These are phyloP conservation scores for Choreutis nemorana DNA, from an alignment of 2,888 invertebrate genomes.

Conservation along the genomic window DNA sequence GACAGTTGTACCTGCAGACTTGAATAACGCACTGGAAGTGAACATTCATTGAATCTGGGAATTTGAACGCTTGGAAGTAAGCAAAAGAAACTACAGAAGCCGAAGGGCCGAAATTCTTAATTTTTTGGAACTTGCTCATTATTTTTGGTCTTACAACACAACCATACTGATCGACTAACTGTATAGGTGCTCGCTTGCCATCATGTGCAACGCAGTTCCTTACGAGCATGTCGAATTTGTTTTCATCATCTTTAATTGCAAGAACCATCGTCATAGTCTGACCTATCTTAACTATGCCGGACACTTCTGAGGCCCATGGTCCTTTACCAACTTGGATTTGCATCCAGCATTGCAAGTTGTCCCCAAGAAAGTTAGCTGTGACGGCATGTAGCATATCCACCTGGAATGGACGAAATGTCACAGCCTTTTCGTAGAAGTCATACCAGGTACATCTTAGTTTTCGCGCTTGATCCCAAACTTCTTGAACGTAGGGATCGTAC, in stretches of 20 bases:
- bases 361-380: slow-evolving; percentile 94
- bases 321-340: slow-evolving; percentile 96
- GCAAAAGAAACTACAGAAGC: slow-evolving; percentile 95
- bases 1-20: slow-evolving; percentile 92
- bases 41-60: slow-evolving; percentile 96
- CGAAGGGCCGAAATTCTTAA: slow-evolving; percentile 94
- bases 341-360: slow-evolving; percentile 97
- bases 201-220: slow-evolving; percentile 95
- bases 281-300: slow-evolving; percentile 94
- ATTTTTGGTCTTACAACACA: slow-evolving; percentile 94
- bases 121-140: slow-evolving; percentile 95
- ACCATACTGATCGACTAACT: slow-evolving; percentile 91
- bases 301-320: slow-evolving; percentile 97
- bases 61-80: slow-evolving; percentile 96
- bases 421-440: slow-evolving; percentile 94
- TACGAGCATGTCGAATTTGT: slow-evolving; percentile 95
- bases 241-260: slow-evolving; percentile 95
- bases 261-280: slow-evolving; percentile 98
- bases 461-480: slow-evolving; percentile 95
- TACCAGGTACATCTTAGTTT: slow-evolving; percentile 95
- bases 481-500: slow-evolving; percentile 94
- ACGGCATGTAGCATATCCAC: slow-evolving; percentile 96
- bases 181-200: slow-evolving; percentile 91
- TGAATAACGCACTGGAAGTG: slow-evolving; percentile 97
- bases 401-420: slow-evolving; percentile 94